Base-by-base conservation (phyloP, 2,797 vertebrate genomes). In the Lateolabrax maculatus region DNA sequence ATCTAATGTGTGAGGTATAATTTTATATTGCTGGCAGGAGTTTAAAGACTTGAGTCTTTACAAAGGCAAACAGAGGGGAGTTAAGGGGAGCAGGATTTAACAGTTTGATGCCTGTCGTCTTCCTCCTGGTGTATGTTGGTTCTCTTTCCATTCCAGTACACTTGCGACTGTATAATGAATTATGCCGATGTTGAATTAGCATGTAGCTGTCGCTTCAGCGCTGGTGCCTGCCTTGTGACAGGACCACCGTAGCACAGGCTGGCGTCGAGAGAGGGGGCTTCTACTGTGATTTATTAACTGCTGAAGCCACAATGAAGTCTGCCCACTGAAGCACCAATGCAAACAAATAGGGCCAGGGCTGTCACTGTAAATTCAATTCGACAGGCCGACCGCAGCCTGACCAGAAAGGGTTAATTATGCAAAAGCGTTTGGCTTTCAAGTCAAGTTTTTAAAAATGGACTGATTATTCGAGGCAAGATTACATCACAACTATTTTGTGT, bases 181-280 rank as follows among this genome's bases (percentile, higher is more conserved):
- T 94, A 94, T 93, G 94, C 90, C 91, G 86, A 91, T 93, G 94
- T 93, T 93, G 93, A 95, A 96, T 96, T 96, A 96, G 95, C 95
- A 95, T 95, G 95, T 94, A 94, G 93, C 91, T 94, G 93, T 94
- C 89, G 56, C 91, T 90, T 86, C 79, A 49, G 85, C 88, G 93
- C 92, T 79, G 84, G 87, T 78, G 90, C 91, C 84, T 84, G 85
- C 87, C 91, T 92, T 68, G 86, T 95, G 94, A 95, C 94, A 91
- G 88, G 93, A 95, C 95, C 94, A 95, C 94, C 95, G 84, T 87
- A 86, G 88, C 92, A 91, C 92, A 85, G 84, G 76, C 84, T 72
- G 46, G 58, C 63, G 74, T 75, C 57, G 52, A 74, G 79, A 77
- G 83, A 70, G 85, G 80, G 86, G 68, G 75, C 46, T 81, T 85